Percentiles rank a stretch among this genome's conserved stretches.
phyloP scores from a whole-genome alignment of 2,113 vertebrate genomes.

The Cyphomyrus discorhynchus region DNA sequence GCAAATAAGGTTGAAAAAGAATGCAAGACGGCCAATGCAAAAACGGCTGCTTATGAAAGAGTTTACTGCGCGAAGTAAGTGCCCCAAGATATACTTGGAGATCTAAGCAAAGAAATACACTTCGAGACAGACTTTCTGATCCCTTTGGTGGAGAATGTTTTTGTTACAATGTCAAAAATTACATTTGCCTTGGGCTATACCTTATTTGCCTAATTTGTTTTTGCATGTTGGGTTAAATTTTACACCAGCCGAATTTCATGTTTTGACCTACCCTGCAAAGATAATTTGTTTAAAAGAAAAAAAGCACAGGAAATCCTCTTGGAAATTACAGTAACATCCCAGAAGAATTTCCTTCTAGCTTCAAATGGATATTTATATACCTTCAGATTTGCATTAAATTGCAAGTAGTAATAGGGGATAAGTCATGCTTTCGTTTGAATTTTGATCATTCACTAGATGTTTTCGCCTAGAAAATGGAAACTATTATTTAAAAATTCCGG shows the following conservation, averaged over 20 bases:
- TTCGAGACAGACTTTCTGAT: background rate
- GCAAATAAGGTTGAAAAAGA: conserved; percentile 82
- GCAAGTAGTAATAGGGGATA: background rate
- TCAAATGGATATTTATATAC: background rate
- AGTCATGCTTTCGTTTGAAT: background rate
- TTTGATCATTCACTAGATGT: background rate
- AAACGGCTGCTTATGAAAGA: conserved; percentile 64
- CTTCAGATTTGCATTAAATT: background rate
- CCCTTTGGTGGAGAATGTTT: background rate
- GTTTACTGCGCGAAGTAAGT: conserved; percentile 90
- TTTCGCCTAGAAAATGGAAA: background rate
- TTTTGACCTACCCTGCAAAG: background rate
- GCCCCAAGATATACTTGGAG: background rate
- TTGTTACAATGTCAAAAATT: background rate
- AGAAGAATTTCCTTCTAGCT: background rate
- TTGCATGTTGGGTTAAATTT: conserved; percentile 22
- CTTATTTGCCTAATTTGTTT: background rate
- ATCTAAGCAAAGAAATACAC: background rate
- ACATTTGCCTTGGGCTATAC: background rate
- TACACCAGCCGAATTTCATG: conserved; percentile 8
- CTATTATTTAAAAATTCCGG: background rate
- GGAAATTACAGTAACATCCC: background rate
- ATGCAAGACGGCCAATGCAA: conserved; percentile 54
- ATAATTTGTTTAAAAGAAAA: background rate
- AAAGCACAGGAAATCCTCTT: background rate